A percentile compares a stretch with the other conserved stretches of the same genome.
Evolutionary conservation across 2,888 invertebrate species (phyloP).

Genomic region (Platycheirus albimanus): DNA sequence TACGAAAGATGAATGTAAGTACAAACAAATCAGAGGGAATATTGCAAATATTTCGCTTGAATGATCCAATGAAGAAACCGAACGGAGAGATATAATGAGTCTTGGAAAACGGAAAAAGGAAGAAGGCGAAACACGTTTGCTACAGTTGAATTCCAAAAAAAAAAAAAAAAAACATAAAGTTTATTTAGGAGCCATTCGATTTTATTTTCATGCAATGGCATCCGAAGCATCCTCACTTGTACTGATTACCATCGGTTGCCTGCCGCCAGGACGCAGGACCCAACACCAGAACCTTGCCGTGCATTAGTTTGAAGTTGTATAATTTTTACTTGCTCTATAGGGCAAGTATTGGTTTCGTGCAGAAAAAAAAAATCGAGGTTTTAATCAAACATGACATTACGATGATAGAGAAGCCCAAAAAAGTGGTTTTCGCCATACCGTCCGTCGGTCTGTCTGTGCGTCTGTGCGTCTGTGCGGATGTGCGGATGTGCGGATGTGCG

Average conservation of each 20-base stretch:
- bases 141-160: no score
- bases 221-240: constrained; percentile 36
- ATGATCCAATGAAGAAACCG: constrained; percentile 46
- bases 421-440: no score
- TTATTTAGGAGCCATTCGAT: constrained; percentile 45
- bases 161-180: constrained; percentile 6
- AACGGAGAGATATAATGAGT: not conserved
- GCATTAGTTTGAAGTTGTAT: constrained; percentile 51
- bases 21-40: constrained; percentile 68
- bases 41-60: constrained; percentile 67
- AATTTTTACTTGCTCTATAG: no score
- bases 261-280: constrained; percentile 11
- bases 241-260: constrained; percentile 53
- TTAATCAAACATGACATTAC: no score
- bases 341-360: no score
- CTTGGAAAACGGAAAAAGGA: not conserved
- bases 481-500: no score
- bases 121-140: not conserved
- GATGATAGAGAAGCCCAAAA: no score
- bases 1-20: constrained; percentile 55
- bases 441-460: no score
- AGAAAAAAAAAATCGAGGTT: no score
- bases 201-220: constrained; percentile 26
- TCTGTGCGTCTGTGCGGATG: no score
- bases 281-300: not conserved